Evolutionary conservation across 2,113 vertebrate genomes (phyloP), one percentile per base, ranked within the genome.

Genomic region (Rhea pennata): DNA sequence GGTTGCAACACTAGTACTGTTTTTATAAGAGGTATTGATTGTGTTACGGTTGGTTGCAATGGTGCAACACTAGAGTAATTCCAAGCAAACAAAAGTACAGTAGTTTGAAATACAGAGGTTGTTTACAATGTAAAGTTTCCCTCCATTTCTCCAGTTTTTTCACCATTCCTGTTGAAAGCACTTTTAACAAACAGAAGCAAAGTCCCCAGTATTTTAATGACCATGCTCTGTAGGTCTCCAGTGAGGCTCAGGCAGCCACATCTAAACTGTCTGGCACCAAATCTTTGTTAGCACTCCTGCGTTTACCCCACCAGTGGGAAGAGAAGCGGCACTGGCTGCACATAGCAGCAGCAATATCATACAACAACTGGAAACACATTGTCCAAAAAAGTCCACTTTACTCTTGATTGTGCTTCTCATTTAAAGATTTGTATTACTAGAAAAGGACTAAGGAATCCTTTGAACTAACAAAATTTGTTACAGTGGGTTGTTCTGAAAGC

Each of bases 141-240:
- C 87, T 65, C 61, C 29, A 31, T 12, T 29, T 51, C 70, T 89
- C 59, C 33, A 65, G 50, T n/a, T 50, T 61, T 72, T 40, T 67
- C 62, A 53, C 16, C 2, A 4, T 1, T 36, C 42, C n/a, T 3
- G 10, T 66, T 79, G 78, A 69, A 75, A 93, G 64, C 48, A 53
- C 48, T 20, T 76, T 26, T 22, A 13, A 36, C 33, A 27, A 17
- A 36, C 26, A 23, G 36, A 80, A 39, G 59, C 12, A 42, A 31
- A 71, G 20, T 40, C 10, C 26, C 26, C 50, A 51, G 40, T 0
- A 0, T 24, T 59, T 27, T 2, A 33, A 42, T 6, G 50, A 2
- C 40, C 0, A 0, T 21, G 39, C 44, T 76, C 58, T 56, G 26
- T 29, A 79, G 39, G 53, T 50, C 40, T 78, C 48, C 39, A 5